Evolutionary conservation across 2,797 vertebrate species (phyloP).

Genomic region (Spinus olivaceus): DNA sequence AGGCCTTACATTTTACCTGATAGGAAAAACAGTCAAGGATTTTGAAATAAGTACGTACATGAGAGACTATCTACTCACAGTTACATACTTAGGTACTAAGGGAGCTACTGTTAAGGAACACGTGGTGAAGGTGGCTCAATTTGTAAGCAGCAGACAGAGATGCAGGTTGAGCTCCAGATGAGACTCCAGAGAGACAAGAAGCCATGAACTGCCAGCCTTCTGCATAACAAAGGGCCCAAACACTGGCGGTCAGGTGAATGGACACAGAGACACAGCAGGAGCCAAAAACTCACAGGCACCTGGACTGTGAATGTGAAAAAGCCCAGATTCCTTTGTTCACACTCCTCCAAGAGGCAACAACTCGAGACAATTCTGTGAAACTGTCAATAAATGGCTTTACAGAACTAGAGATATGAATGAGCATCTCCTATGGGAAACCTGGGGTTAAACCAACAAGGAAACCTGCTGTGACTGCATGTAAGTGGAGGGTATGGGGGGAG

Average conservation of each 20-base stretch:
- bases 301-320: background rate
- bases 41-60: background rate
- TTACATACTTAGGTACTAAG: background rate
- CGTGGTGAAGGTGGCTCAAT: background rate
- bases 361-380: accelerated
- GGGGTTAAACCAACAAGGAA: background rate
- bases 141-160: background rate
- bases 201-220: background rate
- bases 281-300: background rate
- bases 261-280: background rate
- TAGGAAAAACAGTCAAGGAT: background rate
- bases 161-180: background rate
- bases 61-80: background rate
- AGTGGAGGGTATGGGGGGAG: background rate
- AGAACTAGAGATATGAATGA: background rate
- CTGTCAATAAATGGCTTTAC: background rate
- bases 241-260: no score
- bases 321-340: background rate
- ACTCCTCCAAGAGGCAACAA: background rate
- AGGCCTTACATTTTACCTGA: background rate
- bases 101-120: background rate
- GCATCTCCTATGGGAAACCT: background rate
- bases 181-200: background rate
- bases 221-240: background rate
- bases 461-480: no score